Percentiles rank a stretch among this genome's conserved stretches.
phyloP scores from a whole-genome alignment of 2,113 vertebrate species.

The Seriola dumerili region DNA sequence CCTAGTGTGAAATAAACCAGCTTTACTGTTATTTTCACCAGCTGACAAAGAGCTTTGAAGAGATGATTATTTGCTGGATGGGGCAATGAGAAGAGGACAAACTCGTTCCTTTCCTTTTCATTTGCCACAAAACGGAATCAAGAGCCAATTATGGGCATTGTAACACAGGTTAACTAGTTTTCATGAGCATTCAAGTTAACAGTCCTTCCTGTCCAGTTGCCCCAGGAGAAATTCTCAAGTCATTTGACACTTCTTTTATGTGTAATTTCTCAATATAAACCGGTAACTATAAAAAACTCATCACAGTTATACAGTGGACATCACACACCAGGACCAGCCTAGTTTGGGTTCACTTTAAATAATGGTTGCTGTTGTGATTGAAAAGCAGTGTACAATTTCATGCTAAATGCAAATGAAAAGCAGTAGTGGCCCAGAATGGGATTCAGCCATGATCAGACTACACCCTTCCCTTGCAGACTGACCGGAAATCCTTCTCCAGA shows the following conservation, averaged over 20 bases:
- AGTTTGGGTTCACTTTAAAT: neutral
- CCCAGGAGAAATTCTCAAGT: neutral
- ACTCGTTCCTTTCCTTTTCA: conserved; percentile 61
- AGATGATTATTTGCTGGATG: conserved; percentile 49
- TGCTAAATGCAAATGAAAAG: neutral
- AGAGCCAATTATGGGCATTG: conserved; percentile 18
- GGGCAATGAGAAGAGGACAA: conserved; percentile 22
- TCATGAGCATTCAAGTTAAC: conserved; percentile 3
- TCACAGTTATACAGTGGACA: neutral
- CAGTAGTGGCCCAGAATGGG: neutral
- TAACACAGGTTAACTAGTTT: conserved; percentile 39
- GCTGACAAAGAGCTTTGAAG: conserved; percentile 70
- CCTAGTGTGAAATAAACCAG: conserved; percentile 64
- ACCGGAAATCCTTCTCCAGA: neutral
- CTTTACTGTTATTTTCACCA: conserved; percentile 57
- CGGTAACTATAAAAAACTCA: neutral
- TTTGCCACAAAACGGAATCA: conserved; percentile 56
- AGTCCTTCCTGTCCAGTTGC: neutral
- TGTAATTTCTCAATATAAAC: neutral
- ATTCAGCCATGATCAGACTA: neutral
- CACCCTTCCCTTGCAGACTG: neutral
- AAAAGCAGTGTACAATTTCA: neutral
- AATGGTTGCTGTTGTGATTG: too few species aligned
- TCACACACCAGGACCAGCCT: neutral
- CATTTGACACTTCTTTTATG: neutral